Percentiles rank a stretch among this genome's conserved stretches.
phyloP scores from a whole-genome alignment of 2,888 invertebrate genomes.

The Oligia strigilis region DNA sequence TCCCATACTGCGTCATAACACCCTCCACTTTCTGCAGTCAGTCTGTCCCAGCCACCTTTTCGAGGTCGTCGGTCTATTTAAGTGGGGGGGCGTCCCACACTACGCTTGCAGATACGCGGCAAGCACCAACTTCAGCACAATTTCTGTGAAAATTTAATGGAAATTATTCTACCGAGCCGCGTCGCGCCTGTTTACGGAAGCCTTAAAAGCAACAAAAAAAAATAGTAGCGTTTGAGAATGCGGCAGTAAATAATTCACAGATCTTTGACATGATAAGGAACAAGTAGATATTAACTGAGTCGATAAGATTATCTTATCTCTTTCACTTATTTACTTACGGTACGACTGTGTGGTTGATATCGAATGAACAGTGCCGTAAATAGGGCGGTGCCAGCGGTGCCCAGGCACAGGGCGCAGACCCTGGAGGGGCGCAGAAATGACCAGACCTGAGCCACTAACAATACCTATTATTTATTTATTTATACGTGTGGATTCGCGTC shows the following conservation, averaged over 20 bases:
- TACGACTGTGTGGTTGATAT: slow-evolving; percentile 13
- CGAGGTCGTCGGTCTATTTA: no score
- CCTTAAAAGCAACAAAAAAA: neutral
- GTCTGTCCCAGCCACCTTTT: neutral
- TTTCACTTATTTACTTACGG: slow-evolving; percentile 38
- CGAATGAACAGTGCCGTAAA: no score
- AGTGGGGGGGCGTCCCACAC: no score
- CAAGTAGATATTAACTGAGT: slow-evolving; percentile 39
- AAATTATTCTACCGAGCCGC: neutral
- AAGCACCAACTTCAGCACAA: neutral
- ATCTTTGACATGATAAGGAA: slow-evolving; percentile 30
- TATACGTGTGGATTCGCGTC: no score
- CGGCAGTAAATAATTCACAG: slow-evolving; percentile 27
- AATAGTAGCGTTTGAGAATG: slow-evolving; percentile 9
- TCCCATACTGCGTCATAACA: no score
- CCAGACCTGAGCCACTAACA: no score
- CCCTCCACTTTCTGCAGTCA: no score
- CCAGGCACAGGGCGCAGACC: no score
- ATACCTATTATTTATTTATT: no score
- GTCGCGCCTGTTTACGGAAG: neutral
- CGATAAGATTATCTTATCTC: slow-evolving; percentile 61
- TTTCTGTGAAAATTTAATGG: neutral
- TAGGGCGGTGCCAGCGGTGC: no score
- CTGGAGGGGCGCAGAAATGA: no score
- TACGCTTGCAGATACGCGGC: no score